phyloP scores from a whole-genome alignment of 2,888 invertebrate species.

The Lithodes maja region DNA sequence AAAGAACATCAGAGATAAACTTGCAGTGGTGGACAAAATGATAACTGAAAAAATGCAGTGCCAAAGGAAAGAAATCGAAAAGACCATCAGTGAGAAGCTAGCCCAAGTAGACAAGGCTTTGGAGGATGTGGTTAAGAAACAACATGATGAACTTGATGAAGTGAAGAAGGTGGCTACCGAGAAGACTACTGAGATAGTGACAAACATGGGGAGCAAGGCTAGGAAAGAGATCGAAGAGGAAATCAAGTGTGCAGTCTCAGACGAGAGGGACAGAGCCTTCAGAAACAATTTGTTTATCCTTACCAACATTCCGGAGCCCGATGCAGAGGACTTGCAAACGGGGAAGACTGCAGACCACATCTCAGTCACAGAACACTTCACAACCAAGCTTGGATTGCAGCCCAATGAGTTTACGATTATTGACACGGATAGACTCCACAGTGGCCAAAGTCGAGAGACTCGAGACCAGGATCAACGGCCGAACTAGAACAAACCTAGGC shows the following conservation, averaged over 20 bases:
- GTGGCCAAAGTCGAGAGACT: not conserved
- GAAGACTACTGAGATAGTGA: not conserved
- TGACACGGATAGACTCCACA: not conserved
- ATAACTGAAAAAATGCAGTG: conserved; percentile 5
- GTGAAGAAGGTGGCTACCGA: not conserved
- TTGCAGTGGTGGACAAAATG: not conserved
- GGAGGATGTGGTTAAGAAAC: not conserved
- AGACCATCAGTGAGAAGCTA: not conserved
- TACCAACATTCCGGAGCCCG: not conserved
- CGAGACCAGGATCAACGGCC: not conserved
- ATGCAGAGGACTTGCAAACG: not conserved
- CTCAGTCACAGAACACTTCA: conserved; percentile 9
- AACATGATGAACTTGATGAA: not conserved
- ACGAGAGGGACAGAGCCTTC: conserved; percentile 7
- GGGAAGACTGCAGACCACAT: not conserved
- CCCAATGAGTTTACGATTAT: not conserved
- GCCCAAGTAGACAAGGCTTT: not conserved
- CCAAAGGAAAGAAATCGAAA: not conserved
- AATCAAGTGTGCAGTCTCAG: conserved; percentile 11
- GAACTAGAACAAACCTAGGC: not conserved
- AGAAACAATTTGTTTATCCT: not conserved
- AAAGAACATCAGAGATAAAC: not conserved
- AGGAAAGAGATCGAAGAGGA: conserved; percentile 7
- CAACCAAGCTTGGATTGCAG: not conserved
- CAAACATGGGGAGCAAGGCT: not conserved